Evolutionary conservation across 2,888 invertebrate species (phyloP).

Genomic region (Anticlea derivata): DNA sequence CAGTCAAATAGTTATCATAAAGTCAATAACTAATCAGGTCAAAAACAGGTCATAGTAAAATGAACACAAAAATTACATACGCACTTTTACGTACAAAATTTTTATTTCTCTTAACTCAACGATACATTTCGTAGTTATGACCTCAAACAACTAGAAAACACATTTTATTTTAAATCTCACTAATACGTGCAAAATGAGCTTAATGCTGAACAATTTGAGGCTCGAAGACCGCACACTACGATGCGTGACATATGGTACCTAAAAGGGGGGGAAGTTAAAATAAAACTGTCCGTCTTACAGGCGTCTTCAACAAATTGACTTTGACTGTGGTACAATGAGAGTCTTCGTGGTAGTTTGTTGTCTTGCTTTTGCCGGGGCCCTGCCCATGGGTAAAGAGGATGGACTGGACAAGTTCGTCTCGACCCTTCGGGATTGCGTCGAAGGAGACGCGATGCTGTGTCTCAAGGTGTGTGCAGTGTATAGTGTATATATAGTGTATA

Average conservation of each 20-base stretch:
- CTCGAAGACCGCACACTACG: conserved; percentile 49
- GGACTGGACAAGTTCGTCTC: conserved; percentile 70
- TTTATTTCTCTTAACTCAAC: background rate
- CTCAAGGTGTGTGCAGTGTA: conserved; percentile 87
- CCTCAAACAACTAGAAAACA: background rate
- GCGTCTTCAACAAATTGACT: conserved; percentile 73
- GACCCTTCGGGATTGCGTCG: conserved; percentile 87
- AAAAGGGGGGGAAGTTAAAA: conserved; percentile 68
- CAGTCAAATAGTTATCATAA: too few species aligned
- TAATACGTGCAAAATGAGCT: conserved; percentile 61
- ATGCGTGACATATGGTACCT: conserved; percentile 71
- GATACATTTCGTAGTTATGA: background rate
- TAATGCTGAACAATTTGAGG: conserved; percentile 52
- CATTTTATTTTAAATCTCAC: conserved; percentile 50
- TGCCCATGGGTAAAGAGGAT: conserved; percentile 71
- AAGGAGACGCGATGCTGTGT: conserved; percentile 87
- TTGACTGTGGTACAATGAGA: conserved; percentile 69
- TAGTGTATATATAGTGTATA: too few species aligned
- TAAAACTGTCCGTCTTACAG: conserved; percentile 70
- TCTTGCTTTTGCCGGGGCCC: conserved; percentile 60
- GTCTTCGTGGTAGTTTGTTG: conserved; percentile 63
- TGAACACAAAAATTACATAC: background rate
- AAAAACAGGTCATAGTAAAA: too few species aligned
- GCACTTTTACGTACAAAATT: background rate
- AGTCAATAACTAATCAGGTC: too few species aligned